Evolutionary conservation across 2,888 invertebrate genomes (phyloP), one percentile per base, ranked within the genome.

Genomic region (Megaustenia siamemsis): DNA sequence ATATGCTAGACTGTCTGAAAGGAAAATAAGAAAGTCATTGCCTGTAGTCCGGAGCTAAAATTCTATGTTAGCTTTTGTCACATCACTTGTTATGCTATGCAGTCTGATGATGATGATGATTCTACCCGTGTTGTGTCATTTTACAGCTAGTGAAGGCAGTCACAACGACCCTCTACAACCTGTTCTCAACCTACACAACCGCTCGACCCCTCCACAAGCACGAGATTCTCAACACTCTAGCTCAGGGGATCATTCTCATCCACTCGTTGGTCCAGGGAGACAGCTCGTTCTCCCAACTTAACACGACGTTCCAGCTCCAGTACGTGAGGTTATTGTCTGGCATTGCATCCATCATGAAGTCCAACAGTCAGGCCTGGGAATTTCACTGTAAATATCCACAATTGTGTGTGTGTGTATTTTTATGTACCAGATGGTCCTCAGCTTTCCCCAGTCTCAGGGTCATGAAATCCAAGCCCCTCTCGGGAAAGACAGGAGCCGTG

Each of bases 241-340:
- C 49, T n/a, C 73, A 79, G 60, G 73, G 84, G 0, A 40, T 79
- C 40, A 45, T 43, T n/a, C 28, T 84, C n/a, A 49, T 84, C 21
- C 79, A 79, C 35, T 28, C 73, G 6, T n/a, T 84, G 73, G 79
- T 60, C 21, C 83, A 78, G 15, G 83, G 49, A 21, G 83, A 78
- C 40, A 12, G 5, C 12, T 28, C 40, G 5, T 83, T 78, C 43
- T n/a, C 21, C 8, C 83, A 77, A 78, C 83, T 60, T 49, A 40
- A 40, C 43, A n/a, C 32, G 35, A 32, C 78, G 4, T 78, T 71
- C 6, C 78, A 78, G 56, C 53, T 56, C 21, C 40, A 53, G 69
- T 83, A 83, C 56, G 71, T 78, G 56, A 35, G 83, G 5, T 68
- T 78, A 18, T 28, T 83, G 28, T 63, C 77, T 32, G 78, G 83